phyloP scores from a whole-genome alignment of 2,888 invertebrate genomes.

The Falcaria lacertinaria region DNA sequence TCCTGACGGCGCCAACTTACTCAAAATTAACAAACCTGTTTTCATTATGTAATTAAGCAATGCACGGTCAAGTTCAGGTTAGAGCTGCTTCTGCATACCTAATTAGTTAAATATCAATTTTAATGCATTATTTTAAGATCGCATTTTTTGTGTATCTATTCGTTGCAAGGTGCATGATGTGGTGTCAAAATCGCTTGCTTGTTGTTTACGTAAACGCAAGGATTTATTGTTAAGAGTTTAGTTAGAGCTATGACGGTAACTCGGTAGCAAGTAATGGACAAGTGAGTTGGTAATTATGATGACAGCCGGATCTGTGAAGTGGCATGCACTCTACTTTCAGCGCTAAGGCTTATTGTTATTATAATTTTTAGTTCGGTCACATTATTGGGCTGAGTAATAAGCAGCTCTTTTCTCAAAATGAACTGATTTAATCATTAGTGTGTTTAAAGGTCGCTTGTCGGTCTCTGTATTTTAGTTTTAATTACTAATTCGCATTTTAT shows the following conservation, averaged over 20 bases:
- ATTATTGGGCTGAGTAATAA: slow-evolving; percentile 2
- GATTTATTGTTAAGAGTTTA: background rate
- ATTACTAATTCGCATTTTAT: too few species aligned
- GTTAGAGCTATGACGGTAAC: too few species aligned
- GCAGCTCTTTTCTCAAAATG: background rate
- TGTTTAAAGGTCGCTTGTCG: too few species aligned
- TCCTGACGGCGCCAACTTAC: slow-evolving; percentile 12
- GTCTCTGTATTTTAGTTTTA: too few species aligned
- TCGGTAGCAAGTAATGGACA: background rate
- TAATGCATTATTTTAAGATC: background rate
- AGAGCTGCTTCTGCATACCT: slow-evolving; percentile 5
- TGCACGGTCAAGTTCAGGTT: slow-evolving; percentile 34
- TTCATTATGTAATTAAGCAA: slow-evolving; percentile 21
- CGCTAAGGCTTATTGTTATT: slow-evolving; percentile 9
- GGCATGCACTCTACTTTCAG: slow-evolving; percentile 17
- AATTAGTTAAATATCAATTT: background rate
- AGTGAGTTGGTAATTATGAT: slow-evolving; percentile 1
- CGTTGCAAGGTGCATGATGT: background rate
- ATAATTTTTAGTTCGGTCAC: slow-evolving; percentile 3
- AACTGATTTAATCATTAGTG: too few species aligned
- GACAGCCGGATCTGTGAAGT: slow-evolving; percentile 10
- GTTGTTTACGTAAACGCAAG: slow-evolving; percentile 2
- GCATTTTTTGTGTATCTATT: background rate
- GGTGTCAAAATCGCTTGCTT: slow-evolving; percentile 1
- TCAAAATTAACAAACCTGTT: slow-evolving; percentile 21